Evolutionary conservation across 1,140 invertebrate genomes (phyloP), one percentile per base, ranked within the genome.

Genomic region (Saccostrea glomerata): DNA sequence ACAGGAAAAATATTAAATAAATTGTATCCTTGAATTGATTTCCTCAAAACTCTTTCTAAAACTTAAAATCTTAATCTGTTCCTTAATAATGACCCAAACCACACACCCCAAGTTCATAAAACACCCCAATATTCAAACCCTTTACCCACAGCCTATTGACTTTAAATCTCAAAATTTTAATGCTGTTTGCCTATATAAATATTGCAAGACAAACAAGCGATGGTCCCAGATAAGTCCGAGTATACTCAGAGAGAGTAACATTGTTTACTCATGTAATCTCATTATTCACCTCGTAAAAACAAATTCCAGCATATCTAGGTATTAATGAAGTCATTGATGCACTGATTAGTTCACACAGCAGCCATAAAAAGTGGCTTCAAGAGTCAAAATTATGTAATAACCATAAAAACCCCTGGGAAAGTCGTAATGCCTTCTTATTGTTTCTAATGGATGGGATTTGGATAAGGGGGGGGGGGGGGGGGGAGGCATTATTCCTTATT

Each of bases 111-210:
- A 47, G 17, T 13, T 30, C 5, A 77, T 30, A 25, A 25, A 77
- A 36, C 13, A 36, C 11, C 25, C 23, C 70, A 7, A 40, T 30
- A 30, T 77, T 25, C 30, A 77, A 12, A 77, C 25, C 7, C 25
- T 15, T 15, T 36, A 15, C 30, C 70, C 2, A 77, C 11, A 36
- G 9, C 23, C 30, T 77, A 25, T 77, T 36, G 15, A 77, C 70
- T 77, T 77, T 77, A 77, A 36, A 77, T 77, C 70, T 77, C 70
- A 23, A 25, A 77, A 77, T 77, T 77, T 77, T 77, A 77, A 77
- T 77, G 70, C 70, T 77, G 70, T 77, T 77, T 77, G 70, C 70
- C 70, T 36, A 77, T 77, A 77, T 77, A 77, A 77, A 77, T 77
- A 77, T 77, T 30, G 25, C 70, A 77, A 77, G 70, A 77, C 70